Conservation (phyloP, 2,113 vertebrate species). For the Nothoprocta pentlandii region DNA sequence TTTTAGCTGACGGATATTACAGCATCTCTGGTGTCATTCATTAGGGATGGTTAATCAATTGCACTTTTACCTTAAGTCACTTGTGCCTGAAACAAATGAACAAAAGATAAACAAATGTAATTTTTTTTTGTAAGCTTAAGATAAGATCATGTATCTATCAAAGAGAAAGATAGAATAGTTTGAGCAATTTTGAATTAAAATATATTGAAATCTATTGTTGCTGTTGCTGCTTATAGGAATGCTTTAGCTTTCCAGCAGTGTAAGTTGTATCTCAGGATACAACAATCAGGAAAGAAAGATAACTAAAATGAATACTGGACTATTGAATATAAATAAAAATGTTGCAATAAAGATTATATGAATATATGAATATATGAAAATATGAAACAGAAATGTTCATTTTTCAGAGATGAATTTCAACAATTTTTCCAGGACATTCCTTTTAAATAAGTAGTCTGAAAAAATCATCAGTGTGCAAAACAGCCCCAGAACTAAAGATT, state of each 20-base stretch:
- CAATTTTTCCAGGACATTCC: fast-evolving
- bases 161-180: background rate
- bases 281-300: background rate
- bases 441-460: background rate
- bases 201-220: background rate
- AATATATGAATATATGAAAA: too few relatives aligned
- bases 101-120: background rate
- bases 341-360: background rate
- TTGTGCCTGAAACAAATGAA: background rate
- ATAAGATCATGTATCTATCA: background rate
- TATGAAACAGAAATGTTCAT: background rate
- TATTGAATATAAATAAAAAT: background rate
- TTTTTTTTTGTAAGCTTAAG: background rate
- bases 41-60: background rate
- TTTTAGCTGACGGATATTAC: background rate
- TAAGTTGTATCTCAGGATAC: background rate
- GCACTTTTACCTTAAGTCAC: background rate
- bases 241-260: background rate
- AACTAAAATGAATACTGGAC: background rate
- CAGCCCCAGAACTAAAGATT: too few relatives aligned
- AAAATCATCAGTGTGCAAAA: background rate
- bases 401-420: conserved; percentile 6
- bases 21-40: background rate
- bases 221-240: background rate
- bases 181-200: background rate